A percentile compares a stretch with the other conserved stretches of the same genome.
Conservation (phyloP, 2,888 invertebrate genomes). For the Crepidodera aurea region DNA sequence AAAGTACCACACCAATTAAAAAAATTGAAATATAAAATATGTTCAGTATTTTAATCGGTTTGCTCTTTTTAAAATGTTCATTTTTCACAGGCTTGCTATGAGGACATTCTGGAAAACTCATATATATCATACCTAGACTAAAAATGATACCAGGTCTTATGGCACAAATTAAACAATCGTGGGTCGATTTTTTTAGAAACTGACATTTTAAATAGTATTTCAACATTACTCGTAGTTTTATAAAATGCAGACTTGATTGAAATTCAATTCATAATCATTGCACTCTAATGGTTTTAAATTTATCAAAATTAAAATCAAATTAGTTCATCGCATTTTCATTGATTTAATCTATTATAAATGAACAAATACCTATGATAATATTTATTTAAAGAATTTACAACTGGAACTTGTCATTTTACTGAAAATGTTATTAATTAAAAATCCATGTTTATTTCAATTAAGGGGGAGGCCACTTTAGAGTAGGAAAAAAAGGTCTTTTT, state of each 20-base stretch:
- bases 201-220: neutral
- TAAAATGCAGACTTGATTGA: neutral
- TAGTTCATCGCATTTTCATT: too few relatives aligned
- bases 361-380: too few relatives aligned
- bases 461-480: too few relatives aligned
- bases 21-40: neutral
- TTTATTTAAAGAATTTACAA: too few relatives aligned
- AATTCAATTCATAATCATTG: too few relatives aligned
- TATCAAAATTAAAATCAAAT: too few relatives aligned
- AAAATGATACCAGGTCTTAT: neutral
- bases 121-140: neutral
- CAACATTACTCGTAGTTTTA: neutral
- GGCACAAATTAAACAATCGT: constrained; percentile 9
- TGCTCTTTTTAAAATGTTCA: neutral
- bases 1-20: neutral
- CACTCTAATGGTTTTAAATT: too few relatives aligned
- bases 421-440: too few relatives aligned
- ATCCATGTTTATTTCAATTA: too few relatives aligned
- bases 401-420: too few relatives aligned
- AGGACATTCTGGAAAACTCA: constrained; percentile 4
- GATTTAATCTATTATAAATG: too few relatives aligned
- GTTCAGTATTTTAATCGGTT: neutral
- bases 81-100: neutral
- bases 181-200: neutral
- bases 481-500: too few relatives aligned